These are phyloP conservation scores for Drosophila prosaltans DNA, from an alignment of 1,140 invertebrate species.

Conservation along the genomic window DNA sequence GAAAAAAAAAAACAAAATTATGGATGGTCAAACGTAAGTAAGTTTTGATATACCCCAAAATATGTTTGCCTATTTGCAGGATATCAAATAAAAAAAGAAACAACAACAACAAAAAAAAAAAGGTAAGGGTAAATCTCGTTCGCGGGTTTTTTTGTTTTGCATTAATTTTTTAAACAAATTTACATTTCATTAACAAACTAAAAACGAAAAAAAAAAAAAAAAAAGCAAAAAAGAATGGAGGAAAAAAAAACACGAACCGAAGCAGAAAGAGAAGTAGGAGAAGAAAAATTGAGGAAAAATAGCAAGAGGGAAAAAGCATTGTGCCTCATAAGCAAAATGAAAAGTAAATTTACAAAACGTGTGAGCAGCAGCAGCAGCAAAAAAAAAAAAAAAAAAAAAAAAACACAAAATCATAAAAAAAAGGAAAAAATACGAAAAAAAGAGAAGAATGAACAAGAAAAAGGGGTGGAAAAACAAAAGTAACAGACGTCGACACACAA, in stretches of 20 bases:
- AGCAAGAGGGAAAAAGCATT: background rate
- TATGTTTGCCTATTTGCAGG: too few relatives aligned
- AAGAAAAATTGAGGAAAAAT: background rate
- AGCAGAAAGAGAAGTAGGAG: background rate
- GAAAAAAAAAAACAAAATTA: too few relatives aligned
- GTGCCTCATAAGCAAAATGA: slow-evolving; percentile 49
- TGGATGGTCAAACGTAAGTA: too few relatives aligned
- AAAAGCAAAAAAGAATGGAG: background rate
- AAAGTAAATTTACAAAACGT: slow-evolving; percentile 74
- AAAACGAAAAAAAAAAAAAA: slow-evolving; percentile 25
- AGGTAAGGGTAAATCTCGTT: slow-evolving; percentile 3
- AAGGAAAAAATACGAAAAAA: slow-evolving; percentile 13
- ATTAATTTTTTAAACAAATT: slow-evolving; percentile 62
- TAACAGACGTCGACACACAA: slow-evolving; percentile 10
- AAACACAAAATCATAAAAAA: slow-evolving; percentile 12
- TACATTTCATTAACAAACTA: slow-evolving; percentile 73
- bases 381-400: background rate
- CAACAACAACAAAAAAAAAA: too few relatives aligned
- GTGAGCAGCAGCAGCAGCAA: slow-evolving; percentile 33
- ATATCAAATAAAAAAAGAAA: too few relatives aligned
- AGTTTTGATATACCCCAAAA: too few relatives aligned
- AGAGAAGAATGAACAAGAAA: slow-evolving; percentile 23
- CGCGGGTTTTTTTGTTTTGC: slow-evolving; percentile 29
- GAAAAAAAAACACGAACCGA: background rate
- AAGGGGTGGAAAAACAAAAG: slow-evolving; percentile 48